phyloP scores from a whole-genome alignment of 1,140 invertebrate genomes.

The Leguminivora glycinivorella region DNA sequence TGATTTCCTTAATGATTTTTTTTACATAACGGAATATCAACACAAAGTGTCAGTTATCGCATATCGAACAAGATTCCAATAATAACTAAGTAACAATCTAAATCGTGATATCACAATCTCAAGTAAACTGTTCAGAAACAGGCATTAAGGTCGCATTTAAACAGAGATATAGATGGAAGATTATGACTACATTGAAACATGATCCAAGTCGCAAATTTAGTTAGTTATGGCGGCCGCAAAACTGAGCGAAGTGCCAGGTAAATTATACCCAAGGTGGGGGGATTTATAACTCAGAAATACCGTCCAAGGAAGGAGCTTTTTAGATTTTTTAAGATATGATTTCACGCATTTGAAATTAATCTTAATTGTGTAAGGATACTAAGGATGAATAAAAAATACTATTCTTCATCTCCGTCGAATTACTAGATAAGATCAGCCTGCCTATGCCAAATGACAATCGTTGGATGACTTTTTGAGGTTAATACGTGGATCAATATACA shows the following conservation, averaged over 20 bases:
- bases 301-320: background rate
- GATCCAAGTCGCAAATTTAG: slow-evolving; percentile 23
- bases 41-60: no score
- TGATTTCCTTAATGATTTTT: no score
- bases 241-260: slow-evolving; percentile 28
- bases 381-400: no score
- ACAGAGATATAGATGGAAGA: background rate
- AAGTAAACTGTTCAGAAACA: background rate
- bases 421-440: no score
- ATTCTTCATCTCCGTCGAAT: no score
- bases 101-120: background rate
- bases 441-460: no score
- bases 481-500: no score
- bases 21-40: no score
- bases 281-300: slow-evolving; percentile 31
- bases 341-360: background rate
- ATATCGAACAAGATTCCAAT: no score
- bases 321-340: no score
- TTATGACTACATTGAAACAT: slow-evolving; percentile 28
- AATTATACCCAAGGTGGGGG: slow-evolving; percentile 31
- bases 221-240: slow-evolving; percentile 29
- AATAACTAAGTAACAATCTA: background rate
- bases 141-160: background rate
- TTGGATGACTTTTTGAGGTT: no score
- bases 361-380: no score